phyloP scores from a whole-genome alignment of 2,888 invertebrate species.

The Drosophila nigritarsus region DNA sequence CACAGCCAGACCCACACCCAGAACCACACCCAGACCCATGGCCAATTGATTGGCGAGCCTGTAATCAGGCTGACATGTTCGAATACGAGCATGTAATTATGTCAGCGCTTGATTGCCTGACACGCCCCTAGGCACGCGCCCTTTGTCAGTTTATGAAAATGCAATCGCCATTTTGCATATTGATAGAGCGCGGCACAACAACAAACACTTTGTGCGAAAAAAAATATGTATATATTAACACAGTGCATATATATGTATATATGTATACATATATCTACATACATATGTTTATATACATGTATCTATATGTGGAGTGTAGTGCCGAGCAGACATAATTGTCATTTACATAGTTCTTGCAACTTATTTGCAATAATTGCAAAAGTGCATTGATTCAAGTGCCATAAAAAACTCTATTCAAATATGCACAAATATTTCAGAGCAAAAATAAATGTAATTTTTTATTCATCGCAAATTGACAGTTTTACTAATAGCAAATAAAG shows the following conservation, averaged over 20 bases:
- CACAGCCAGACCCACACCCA: background rate
- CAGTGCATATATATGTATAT: background rate
- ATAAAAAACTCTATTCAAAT: background rate
- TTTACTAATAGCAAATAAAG: slow-evolving; percentile 23
- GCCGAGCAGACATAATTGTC: slow-evolving; percentile 49
- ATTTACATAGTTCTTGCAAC: slow-evolving; percentile 42
- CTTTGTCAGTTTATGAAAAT: slow-evolving; percentile 61
- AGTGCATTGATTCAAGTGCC: slow-evolving; percentile 38
- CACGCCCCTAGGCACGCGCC: slow-evolving; percentile 46
- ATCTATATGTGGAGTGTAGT: background rate
- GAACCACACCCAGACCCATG: background rate
- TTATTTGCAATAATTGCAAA: slow-evolving; percentile 54
- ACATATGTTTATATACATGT: background rate
- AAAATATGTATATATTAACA: slow-evolving; percentile 9
- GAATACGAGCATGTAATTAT: slow-evolving; percentile 67
- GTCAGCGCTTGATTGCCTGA: slow-evolving; percentile 69
- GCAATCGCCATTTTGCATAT: slow-evolving; percentile 67
- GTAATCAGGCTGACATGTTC: slow-evolving; percentile 68
- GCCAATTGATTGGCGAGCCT: slow-evolving; percentile 39
- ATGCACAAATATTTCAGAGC: background rate
- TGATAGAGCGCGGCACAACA: slow-evolving; percentile 41
- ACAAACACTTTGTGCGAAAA: slow-evolving; percentile 5
- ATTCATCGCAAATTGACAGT: background rate
- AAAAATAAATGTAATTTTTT: background rate
- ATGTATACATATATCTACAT: background rate